Conservation (phyloP, 2,797 vertebrate species). For the Megalops cyprinoides region DNA sequence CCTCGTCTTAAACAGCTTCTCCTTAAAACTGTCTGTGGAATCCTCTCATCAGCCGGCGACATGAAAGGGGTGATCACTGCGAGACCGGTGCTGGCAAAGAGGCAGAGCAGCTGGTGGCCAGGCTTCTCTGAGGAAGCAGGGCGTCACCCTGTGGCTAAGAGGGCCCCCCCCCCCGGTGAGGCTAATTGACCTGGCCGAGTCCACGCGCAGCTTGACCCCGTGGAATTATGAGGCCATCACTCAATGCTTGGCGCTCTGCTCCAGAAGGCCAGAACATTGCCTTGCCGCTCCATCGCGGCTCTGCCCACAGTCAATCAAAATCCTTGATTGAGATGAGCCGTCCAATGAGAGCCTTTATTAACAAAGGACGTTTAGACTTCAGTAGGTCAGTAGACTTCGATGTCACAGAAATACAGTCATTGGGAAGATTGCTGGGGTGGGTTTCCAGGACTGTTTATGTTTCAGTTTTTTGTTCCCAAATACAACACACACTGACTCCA, state of each 20-base stretch:
- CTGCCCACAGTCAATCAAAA: not conserved
- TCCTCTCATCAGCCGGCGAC: conserved; percentile 43
- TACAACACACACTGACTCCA: not conserved
- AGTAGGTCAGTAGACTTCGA: not conserved
- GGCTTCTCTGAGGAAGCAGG: not conserved
- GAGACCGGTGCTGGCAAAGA: conserved; percentile 47
- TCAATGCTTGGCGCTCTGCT: not conserved
- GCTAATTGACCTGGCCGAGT: not conserved
- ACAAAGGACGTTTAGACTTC: not conserved
- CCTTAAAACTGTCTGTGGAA: conserved; percentile 21
- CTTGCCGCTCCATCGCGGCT: not conserved
- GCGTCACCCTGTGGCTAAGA: no score
- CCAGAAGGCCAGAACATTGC: not conserved
- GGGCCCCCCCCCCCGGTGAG: no score
- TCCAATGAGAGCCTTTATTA: not conserved
- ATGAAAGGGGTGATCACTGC: conserved; percentile 45
- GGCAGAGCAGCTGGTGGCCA: conserved; percentile 21
- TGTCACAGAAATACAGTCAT: not conserved
- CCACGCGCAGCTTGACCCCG: not conserved
- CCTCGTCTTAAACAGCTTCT: no score
- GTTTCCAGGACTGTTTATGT: not conserved
- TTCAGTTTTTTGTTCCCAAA: not conserved
- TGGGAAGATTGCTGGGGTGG: not conserved
- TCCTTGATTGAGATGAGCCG: not conserved
- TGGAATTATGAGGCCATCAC: not conserved